These are phyloP conservation scores for Phortica okadai DNA, from an alignment of 2,888 invertebrate genomes.

Conservation along the genomic window DNA sequence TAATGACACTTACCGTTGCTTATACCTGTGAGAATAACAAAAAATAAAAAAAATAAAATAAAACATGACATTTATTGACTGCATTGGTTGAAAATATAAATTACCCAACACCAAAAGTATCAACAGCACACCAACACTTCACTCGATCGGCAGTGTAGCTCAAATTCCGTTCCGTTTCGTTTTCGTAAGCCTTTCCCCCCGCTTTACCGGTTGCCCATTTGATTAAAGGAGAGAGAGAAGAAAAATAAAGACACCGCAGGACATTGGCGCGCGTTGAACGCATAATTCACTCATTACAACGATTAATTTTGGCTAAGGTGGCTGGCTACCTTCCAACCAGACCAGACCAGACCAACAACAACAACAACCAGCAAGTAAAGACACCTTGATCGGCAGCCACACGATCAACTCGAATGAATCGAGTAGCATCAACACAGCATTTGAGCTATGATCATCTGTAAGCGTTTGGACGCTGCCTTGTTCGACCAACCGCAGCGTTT, in stretches of 20 bases:
- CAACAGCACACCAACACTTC: conserved; percentile 50
- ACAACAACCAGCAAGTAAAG: background rate
- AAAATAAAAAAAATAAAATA: conserved; percentile 45
- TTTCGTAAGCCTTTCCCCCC: background rate
- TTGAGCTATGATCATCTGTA: background rate
- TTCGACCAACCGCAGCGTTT: conserved; percentile 71
- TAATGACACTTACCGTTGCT: background rate
- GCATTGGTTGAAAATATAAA: conserved; percentile 67
- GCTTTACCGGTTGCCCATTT: background rate
- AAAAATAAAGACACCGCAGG: conserved; percentile 56
- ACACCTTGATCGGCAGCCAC: conserved; percentile 4
- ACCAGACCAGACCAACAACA: background rate
- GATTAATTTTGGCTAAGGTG: conserved; percentile 47
- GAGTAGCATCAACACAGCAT: background rate
- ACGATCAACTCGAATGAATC: background rate
- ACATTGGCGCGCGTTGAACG: conserved; percentile 52
- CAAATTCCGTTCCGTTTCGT: background rate
- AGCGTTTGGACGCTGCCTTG: background rate
- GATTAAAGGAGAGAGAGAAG: background rate
- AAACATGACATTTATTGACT: conserved; percentile 75
- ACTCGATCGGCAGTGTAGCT: conserved; percentile 20
- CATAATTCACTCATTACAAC: conserved; percentile 65
- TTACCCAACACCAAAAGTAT: conserved; percentile 52
- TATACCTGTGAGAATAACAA: background rate
- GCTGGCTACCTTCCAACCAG: background rate